These are phyloP conservation scores for Machimus rusticus DNA, from an alignment of 2,888 invertebrate species.

Conservation along the genomic window DNA sequence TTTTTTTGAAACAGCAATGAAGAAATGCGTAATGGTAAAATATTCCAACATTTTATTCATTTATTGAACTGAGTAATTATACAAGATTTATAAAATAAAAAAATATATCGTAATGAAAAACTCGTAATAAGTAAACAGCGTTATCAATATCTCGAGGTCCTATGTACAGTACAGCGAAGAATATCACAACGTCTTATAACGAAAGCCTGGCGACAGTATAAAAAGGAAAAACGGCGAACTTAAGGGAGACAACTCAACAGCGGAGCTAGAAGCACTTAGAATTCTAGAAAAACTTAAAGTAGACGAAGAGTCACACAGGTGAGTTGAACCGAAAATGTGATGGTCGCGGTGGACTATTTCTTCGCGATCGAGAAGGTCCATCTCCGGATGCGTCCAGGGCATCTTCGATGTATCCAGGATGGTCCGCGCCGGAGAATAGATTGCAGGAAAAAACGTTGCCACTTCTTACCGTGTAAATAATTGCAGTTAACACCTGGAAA, in stretches of 20 bases:
- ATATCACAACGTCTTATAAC: constrained; percentile 38
- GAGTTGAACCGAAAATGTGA: constrained; percentile 29
- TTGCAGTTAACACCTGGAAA: constrained; percentile 36
- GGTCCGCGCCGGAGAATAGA: not conserved
- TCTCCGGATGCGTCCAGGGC: not conserved
- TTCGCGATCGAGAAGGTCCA: not conserved
- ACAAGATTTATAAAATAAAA: constrained; percentile 37
- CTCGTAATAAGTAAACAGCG: constrained; percentile 20
- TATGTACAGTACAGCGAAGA: constrained; percentile 32
- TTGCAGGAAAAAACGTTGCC: constrained; percentile 22
- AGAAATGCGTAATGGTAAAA: not conserved
- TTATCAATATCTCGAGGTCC: constrained; percentile 11
- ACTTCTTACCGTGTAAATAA: constrained; percentile 31
- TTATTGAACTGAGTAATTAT: constrained; percentile 25
- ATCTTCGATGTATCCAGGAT: not conserved
- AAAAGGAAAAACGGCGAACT: not conserved
- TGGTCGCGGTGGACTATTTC: not conserved
- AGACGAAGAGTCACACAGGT: not conserved
- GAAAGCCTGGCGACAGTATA: not conserved
- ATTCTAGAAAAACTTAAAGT: not conserved
- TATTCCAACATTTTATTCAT: constrained; percentile 7
- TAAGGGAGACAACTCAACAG: not conserved
- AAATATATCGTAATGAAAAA: constrained; percentile 31
- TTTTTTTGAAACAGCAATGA: not conserved
- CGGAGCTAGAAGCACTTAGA: not conserved